These are phyloP conservation scores for Pipa parva DNA, from an alignment of 2,113 vertebrate species.

Conservation along the genomic window DNA sequence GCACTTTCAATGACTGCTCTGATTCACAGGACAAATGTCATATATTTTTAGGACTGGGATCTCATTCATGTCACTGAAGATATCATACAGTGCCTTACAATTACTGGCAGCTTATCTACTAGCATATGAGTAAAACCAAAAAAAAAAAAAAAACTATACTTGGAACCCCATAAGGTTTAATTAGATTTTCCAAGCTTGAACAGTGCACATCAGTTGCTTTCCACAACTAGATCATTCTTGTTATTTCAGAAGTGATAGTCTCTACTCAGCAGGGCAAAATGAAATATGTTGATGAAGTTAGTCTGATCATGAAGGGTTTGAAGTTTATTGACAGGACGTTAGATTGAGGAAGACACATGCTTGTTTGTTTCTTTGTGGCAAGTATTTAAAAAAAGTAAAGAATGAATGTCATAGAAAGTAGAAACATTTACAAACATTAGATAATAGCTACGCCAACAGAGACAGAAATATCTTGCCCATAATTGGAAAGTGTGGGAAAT, in stretches of 20 bases:
- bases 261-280: not conserved
- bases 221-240: constrained; percentile 6
- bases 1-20: not conserved
- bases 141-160: too few relatives aligned
- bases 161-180: constrained; percentile 11
- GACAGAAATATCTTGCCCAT: not conserved
- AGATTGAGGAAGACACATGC: not conserved
- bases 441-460: not conserved
- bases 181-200: not conserved
- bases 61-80: not conserved
- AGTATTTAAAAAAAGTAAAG: not conserved
- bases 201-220: constrained; percentile 9
- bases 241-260: constrained; percentile 8
- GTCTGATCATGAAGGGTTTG: not conserved
- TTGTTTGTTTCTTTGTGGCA: too few relatives aligned
- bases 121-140: not conserved
- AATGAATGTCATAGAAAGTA: not conserved
- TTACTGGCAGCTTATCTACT: not conserved
- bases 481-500: constrained; percentile 6
- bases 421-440: constrained; percentile 7
- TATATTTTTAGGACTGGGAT: not conserved
- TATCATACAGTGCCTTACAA: not conserved
- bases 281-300: not conserved
- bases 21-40: not conserved
- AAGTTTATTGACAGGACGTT: not conserved